Evolutionary conservation across 2,888 invertebrate genomes (phyloP).

Genomic region (Andrena bucephala): DNA sequence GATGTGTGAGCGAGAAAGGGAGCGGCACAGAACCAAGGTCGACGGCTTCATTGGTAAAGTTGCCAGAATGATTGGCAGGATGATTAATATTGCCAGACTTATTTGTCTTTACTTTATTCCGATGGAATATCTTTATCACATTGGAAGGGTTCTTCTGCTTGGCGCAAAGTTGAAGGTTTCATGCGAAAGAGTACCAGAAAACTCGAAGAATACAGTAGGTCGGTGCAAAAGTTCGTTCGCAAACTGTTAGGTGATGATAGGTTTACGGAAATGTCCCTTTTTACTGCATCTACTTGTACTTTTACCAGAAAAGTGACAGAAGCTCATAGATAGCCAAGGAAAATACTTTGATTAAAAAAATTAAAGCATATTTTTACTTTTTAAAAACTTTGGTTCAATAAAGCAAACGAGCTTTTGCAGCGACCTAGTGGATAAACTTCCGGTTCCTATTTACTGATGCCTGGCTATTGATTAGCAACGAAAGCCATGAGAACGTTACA

Average conservation of each 20-base stretch:
- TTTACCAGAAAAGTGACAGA: no score
- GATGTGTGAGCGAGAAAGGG: constrained; percentile 48
- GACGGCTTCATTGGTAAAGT: constrained; percentile 43
- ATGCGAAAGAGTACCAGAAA: background rate
- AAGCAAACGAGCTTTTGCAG: no score
- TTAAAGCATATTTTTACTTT: no score
- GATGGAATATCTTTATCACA: background rate
- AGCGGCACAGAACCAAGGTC: constrained; percentile 53
- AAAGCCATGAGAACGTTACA: background rate
- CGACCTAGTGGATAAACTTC: background rate
- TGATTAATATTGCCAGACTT: background rate
- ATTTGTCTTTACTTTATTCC: background rate
- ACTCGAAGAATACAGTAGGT: background rate
- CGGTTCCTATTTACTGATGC: background rate
- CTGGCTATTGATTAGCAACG: background rate
- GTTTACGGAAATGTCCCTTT: no score
- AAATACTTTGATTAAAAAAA: no score
- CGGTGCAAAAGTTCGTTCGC: no score
- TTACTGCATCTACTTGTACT: no score
- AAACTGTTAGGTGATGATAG: no score
- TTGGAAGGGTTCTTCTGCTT: background rate
- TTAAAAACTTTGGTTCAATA: no score
- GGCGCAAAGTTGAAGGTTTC: background rate
- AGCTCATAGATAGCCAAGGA: no score
- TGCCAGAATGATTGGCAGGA: constrained; percentile 6